Evolutionary conservation across 1,140 invertebrate genomes (phyloP).

Genomic region (Scaptomyza montana): DNA sequence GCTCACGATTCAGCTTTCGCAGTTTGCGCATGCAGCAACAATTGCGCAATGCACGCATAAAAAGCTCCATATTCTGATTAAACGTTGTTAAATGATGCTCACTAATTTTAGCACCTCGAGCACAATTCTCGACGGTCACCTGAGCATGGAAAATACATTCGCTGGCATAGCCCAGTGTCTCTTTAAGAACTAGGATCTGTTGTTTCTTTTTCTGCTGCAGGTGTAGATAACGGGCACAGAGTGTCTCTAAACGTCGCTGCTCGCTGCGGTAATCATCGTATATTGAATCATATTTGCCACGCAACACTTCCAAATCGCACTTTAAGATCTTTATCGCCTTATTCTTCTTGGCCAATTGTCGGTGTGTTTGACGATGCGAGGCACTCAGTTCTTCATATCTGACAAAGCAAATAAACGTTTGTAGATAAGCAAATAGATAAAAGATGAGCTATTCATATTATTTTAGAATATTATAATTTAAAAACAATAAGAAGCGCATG

Average conservation of each 20-base stretch:
- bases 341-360: constrained; percentile 66
- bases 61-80: constrained; percentile 48
- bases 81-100: constrained; percentile 37
- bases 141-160: constrained; percentile 69
- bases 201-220: constrained; percentile 62
- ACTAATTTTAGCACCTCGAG: not conserved
- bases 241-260: constrained; percentile 53
- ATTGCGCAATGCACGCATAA: constrained; percentile 51
- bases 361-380: constrained; percentile 66
- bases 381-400: constrained; percentile 69
- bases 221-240: constrained; percentile 56
- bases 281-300: constrained; percentile 66
- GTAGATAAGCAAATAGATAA: too few relatives aligned
- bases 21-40: constrained; percentile 57
- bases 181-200: constrained; percentile 54
- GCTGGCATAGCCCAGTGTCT: constrained; percentile 56
- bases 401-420: too few relatives aligned
- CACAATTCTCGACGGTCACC: constrained; percentile 44
- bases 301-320: constrained; percentile 60
- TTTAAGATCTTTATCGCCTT: constrained; percentile 51
- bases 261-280: constrained; percentile 54
- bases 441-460: too few relatives aligned
- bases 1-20: constrained; percentile 36
- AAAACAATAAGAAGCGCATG: too few relatives aligned
- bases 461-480: too few relatives aligned